Conservation (phyloP, 2,797 vertebrate genomes). For the Eremophila alpestris region DNA sequence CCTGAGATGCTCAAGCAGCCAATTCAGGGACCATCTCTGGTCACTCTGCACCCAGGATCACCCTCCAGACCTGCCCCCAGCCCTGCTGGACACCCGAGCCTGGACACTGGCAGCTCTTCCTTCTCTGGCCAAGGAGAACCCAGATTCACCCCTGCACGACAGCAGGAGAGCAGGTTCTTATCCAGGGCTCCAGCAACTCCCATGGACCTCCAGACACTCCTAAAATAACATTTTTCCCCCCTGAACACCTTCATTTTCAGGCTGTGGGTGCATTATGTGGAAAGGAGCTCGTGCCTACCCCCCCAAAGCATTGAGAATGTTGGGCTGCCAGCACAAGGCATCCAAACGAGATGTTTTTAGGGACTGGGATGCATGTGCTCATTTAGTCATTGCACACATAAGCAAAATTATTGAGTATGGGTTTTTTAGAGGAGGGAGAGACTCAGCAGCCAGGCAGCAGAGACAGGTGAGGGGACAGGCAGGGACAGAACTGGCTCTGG, state of each 20-base stretch:
- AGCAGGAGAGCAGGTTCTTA: neutral
- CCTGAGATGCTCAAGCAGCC: neutral
- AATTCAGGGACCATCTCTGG: neutral
- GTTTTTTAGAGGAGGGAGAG: neutral
- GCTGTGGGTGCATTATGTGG: neutral
- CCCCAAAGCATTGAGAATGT: accelerated
- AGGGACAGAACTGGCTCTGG: neutral
- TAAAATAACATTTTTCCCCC: neutral
- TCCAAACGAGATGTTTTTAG: accelerated
- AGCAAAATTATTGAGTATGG: neutral
- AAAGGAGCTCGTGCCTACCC: neutral
- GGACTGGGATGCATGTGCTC: neutral
- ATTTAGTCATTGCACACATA: neutral
- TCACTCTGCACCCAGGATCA: neutral
- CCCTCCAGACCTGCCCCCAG: neutral
- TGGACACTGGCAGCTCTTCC: neutral
- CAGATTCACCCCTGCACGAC: neutral
- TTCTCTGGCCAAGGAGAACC: neutral
- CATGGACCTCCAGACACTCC: neutral
- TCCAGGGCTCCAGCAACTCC: neutral
- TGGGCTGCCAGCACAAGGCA: neutral
- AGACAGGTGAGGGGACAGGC: neutral
- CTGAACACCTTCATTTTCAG: neutral
- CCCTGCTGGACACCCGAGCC: neutral
- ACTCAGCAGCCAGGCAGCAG: neutral